Percentiles rank a stretch among this genome's conserved stretches.
Conservation (phyloP, 2,113 vertebrate species). For the Felis chaus region DNA sequence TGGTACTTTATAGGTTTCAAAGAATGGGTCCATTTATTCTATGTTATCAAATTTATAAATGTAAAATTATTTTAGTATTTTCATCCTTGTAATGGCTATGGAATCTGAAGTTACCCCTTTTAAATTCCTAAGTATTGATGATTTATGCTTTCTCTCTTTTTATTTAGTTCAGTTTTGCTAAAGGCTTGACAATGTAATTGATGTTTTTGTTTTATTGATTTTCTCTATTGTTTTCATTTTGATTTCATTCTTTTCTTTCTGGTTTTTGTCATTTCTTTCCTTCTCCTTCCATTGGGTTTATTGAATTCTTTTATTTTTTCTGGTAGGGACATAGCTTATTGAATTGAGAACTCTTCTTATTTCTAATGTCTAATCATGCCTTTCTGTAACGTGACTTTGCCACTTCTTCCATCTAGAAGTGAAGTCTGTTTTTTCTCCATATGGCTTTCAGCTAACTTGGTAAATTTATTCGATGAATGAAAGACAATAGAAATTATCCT, state of each 20-base stretch:
- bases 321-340: not conserved
- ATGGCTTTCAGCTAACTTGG: not conserved
- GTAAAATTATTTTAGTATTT: not conserved
- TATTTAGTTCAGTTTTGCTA: not conserved
- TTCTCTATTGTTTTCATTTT: not conserved
- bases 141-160: not conserved
- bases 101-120: not conserved
- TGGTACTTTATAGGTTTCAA: not conserved
- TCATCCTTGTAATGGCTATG: not conserved
- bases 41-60: not conserved
- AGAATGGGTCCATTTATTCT: not conserved
- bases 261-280: not conserved
- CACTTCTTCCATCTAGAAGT: rapidly evolving
- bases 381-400: not conserved
- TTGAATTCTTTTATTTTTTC: not conserved
- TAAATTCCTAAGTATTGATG: not conserved
- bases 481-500: not conserved
- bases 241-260: not conserved
- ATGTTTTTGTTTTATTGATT: not conserved
- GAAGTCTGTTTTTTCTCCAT: not conserved
- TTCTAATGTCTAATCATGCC: not conserved
- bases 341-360: not conserved
- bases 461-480: not conserved
- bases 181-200: not conserved
- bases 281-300: not conserved